A percentile compares a stretch with the other conserved stretches of the same genome.
Evolutionary conservation across 2,888 invertebrate genomes (phyloP).

Genomic region (Cephus sareptanus): DNA sequence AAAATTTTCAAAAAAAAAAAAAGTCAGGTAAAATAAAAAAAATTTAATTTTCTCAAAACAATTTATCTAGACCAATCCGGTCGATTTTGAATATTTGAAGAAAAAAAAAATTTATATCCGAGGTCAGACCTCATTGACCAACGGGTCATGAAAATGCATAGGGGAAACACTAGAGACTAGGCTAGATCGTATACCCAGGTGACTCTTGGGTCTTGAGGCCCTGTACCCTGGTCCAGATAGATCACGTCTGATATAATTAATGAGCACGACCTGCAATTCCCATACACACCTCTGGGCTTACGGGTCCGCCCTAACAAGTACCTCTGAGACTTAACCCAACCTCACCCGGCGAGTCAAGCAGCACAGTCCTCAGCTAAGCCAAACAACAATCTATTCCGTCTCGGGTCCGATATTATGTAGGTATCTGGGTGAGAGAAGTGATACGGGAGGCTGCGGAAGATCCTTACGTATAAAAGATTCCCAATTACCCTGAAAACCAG

Average conservation of each 20-base stretch:
- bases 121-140: not conserved
- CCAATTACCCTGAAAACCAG: not conserved
- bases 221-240: conserved; percentile 54
- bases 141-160: not conserved
- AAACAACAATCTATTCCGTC: conserved; percentile 32
- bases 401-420: conserved; percentile 38
- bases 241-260: conserved; percentile 61
- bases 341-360: conserved; percentile 26
- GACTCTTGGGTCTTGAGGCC: conserved; percentile 29
- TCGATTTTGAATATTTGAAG: not conserved
- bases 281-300: conserved; percentile 54
- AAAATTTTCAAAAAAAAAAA: too few species aligned
- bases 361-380: conserved; percentile 6
- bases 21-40: too few species aligned
- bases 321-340: conserved; percentile 34
- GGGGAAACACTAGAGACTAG: not conserved
- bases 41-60: not conserved
- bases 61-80: not conserved
- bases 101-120: not conserved
- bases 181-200: conserved; percentile 22
- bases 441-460: conserved; percentile 8
- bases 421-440: conserved; percentile 45
- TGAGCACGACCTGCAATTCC: conserved; percentile 59
- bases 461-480: not conserved
- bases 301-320: conserved; percentile 48